A percentile compares a stretch with the other conserved stretches of the same genome.
These are phyloP conservation scores for Percina caprodes DNA, from an alignment of 2,113 vertebrate species.

Conservation along the genomic window DNA sequence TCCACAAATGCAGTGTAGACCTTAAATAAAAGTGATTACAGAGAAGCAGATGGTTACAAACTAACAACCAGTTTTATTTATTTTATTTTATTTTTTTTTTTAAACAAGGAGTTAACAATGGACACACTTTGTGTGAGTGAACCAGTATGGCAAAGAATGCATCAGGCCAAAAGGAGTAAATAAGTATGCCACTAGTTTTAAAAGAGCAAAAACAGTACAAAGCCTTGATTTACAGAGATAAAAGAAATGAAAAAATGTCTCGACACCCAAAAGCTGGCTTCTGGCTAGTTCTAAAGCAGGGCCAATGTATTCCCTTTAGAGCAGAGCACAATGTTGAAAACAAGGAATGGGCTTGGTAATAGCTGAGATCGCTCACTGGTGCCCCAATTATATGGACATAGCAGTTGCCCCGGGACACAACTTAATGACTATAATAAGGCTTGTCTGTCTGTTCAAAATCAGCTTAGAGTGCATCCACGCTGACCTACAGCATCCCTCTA, in stretches of 20 bases:
- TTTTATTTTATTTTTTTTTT: too few relatives aligned
- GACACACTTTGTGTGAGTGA: not conserved
- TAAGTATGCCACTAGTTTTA: not conserved
- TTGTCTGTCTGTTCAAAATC: conserved; percentile 70
- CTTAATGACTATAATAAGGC: conserved; percentile 73
- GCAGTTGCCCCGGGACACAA: conserved; percentile 59
- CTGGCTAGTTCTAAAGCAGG: conserved; percentile 20
- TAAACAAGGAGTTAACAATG: not conserved
- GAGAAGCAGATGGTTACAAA: conserved; percentile 8
- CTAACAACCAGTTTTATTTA: not conserved
- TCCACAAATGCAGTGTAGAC: conserved; percentile 10
- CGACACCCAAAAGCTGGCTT: conserved; percentile 20
- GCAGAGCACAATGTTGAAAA: conserved; percentile 40
- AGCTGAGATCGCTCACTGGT: conserved; percentile 64
- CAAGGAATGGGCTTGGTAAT: conserved; percentile 49
- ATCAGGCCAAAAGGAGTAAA: not conserved
- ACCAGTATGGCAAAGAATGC: not conserved
- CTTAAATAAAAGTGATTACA: conserved; percentile 31
- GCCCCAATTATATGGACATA: conserved; percentile 68
- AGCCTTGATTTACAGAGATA: conserved; percentile 37
- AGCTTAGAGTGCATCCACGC: conserved; percentile 67
- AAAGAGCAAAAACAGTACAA: conserved; percentile 5
- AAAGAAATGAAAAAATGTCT: conserved; percentile 37
- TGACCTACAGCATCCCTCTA: conserved; percentile 55
- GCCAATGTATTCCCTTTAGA: conserved; percentile 37